These are phyloP conservation scores for Helobdella robusta DNA, from an alignment of 2,888 invertebrate genomes.

Conservation along the genomic window DNA sequence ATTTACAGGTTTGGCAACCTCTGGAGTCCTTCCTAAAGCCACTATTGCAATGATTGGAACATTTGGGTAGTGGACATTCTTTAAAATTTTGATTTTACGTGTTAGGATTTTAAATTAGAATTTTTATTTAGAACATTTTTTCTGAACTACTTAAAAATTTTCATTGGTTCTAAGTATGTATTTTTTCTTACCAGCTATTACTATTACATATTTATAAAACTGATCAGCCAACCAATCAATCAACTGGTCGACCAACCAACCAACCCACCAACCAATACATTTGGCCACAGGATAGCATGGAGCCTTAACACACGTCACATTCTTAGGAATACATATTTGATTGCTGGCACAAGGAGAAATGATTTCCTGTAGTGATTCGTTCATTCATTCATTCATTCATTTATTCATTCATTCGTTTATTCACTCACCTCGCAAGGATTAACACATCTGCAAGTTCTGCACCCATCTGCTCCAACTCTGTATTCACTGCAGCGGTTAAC, in stretches of 20 bases:
- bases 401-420: too few relatives aligned
- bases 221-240: too few relatives aligned
- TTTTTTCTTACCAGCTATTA: too few relatives aligned
- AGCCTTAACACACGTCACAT: conserved; percentile 18
- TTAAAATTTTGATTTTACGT: neutral
- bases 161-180: too few relatives aligned
- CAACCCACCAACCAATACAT: too few relatives aligned
- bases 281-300: conserved; percentile 8
- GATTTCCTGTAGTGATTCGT: too few relatives aligned
- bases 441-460: conserved; percentile 11
- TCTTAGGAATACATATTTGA: neutral
- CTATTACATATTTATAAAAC: too few relatives aligned
- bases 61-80: neutral
- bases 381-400: too few relatives aligned
- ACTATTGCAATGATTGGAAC: neutral
- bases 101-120: neutral
- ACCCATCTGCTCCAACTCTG: conserved; percentile 9
- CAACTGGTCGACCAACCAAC: too few relatives aligned
- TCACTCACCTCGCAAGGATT: conserved; percentile 20
- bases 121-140: too few relatives aligned
- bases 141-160: too few relatives aligned
- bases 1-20: conserved; percentile 20
- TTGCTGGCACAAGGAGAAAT: neutral
- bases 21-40: conserved; percentile 8
- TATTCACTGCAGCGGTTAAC: neutral